Evolutionary conservation across 2,888 invertebrate genomes (phyloP), one percentile per base, ranked within the genome.

Genomic region (Myathropa florea): DNA sequence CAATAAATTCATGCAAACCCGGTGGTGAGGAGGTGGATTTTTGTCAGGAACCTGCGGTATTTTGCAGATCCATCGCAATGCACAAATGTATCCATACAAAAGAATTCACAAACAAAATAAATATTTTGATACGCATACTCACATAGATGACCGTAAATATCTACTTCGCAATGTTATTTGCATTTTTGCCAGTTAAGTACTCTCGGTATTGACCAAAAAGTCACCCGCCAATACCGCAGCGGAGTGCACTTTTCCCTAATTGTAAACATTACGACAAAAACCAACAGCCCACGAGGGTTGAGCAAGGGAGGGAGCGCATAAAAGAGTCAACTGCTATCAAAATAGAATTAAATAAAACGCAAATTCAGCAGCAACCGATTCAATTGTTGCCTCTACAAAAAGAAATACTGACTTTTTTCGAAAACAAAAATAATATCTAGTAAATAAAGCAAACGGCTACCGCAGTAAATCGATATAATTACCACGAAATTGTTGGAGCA

Each of bases 171-270:
- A 83, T 70, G 46, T 59, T 57, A 79, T 70, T 75, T 53, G 63
- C 26, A 57, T 65, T 75, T 30, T 12, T 59, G 61, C 36, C 28
- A 46, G 23, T 57, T 26, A 57, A 57, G 7, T 73, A 78, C 46
- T 64, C 75, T 78, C 21, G 33, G 18, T 24, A 57, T 60, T 65
- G 55, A 70, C 72, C 75, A 55, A 65, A 61, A 53, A 63, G 30
- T 12, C 10, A 59, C 57, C 28, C 63, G 18, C 21, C 23, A 36
- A 55, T 26, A 59, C 77, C 77, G 23, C 77, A 76, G 53, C n/a
- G 65, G 18, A 72, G 57, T 83, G 72, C n/a, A 24, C 55, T 61
- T 39, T 33, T 67, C n/a, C 23, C 53, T 72, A 83, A 77, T 83
- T 83, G 61, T 39, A 53, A 24, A 28, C 21, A 71, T 39, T 53